Conservation (phyloP, 1,140 invertebrate species). For the Listronotus oregonensis region DNA sequence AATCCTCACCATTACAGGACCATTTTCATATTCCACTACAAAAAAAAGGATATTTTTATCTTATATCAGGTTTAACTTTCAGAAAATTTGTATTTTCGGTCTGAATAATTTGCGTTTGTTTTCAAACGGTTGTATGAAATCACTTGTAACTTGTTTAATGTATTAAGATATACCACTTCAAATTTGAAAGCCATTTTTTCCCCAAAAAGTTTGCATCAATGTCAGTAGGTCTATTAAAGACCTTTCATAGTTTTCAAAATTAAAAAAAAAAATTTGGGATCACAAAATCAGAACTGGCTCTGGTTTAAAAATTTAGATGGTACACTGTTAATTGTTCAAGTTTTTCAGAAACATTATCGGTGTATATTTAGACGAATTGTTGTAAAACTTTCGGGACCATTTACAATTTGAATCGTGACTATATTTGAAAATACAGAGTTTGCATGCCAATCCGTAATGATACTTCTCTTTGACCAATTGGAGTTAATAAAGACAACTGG, state of each 20-base stretch:
- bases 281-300: not conserved
- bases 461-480: not conserved
- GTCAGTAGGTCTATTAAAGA: not conserved
- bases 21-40: too few relatives aligned
- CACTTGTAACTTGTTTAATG: not conserved
- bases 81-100: not conserved
- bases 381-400: conserved; percentile 6
- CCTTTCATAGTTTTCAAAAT: not conserved
- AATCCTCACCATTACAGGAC: not conserved
- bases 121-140: conserved; percentile 18
- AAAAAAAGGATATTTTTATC: conserved; percentile 5
- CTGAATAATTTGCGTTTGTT: not conserved
- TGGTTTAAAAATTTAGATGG: not conserved
- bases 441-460: not conserved
- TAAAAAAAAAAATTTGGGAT: conserved; percentile 10
- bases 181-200: conserved; percentile 1
- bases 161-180: not conserved
- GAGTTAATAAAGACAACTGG: conserved; percentile 16
- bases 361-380: conserved; percentile 1
- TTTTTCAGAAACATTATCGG: conserved; percentile 13
- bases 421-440: not conserved
- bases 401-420: conserved; percentile 5
- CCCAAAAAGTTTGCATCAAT: conserved; percentile 8
- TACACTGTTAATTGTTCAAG: not conserved
- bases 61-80: conserved; percentile 15